phyloP scores from a whole-genome alignment of 2,888 invertebrate species.

The Mesorhabditis belari region DNA sequence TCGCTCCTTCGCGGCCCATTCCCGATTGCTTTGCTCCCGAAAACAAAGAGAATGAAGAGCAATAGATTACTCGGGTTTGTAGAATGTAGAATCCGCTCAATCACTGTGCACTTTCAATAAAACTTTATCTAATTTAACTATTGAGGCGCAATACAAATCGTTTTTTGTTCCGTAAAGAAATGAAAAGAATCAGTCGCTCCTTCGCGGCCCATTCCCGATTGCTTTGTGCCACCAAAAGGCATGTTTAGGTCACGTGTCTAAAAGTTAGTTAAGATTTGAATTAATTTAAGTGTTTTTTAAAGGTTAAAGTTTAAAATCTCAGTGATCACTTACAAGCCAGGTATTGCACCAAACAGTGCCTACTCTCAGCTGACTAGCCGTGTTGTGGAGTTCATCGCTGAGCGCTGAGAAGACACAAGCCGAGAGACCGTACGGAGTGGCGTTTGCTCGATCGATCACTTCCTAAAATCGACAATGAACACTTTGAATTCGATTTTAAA shows the following conservation, averaged over 20 bases:
- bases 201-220: constrained; percentile 60
- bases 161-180: constrained; percentile 60
- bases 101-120: no score
- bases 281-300: constrained; percentile 5
- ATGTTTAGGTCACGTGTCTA: constrained; percentile 59
- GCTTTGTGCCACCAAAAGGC: constrained; percentile 62
- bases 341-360: constrained; percentile 63
- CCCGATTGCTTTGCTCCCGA: constrained; percentile 62
- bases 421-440: constrained; percentile 58
- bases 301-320: not conserved
- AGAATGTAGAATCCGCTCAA: no score
- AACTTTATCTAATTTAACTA: not conserved
- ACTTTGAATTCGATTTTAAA: no score
- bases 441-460: constrained; percentile 57
- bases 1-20: constrained; percentile 58
- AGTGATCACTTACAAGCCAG: constrained; percentile 57
- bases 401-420: constrained; percentile 59
- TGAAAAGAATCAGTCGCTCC: constrained; percentile 59
- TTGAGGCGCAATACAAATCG: constrained; percentile 55
- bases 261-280: not conserved
- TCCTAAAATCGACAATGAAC: no score
- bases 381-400: constrained; percentile 55
- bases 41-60: no score
- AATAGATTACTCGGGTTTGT: no score
- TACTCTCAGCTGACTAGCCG: constrained; percentile 57